Percentiles rank a stretch among this genome's conserved stretches.
phyloP scores from a whole-genome alignment of 2,888 invertebrate species.

The Drosophila affinis region DNA sequence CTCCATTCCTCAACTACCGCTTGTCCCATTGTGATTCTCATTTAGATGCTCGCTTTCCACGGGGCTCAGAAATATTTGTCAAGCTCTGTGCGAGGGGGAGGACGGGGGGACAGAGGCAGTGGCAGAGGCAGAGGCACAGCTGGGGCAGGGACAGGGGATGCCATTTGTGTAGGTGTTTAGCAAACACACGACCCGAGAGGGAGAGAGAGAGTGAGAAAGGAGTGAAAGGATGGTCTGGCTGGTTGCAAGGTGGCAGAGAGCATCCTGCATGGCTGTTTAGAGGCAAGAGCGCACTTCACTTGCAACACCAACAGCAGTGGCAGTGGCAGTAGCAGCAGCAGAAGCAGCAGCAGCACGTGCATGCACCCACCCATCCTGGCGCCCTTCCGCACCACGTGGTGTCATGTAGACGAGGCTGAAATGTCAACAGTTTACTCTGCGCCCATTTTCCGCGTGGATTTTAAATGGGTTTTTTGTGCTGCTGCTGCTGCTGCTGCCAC shows the following conservation, averaged over 20 bases:
- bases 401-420: conserved; percentile 70
- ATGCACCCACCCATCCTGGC: too few species aligned
- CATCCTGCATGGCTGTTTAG: conserved; percentile 60
- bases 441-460: conserved; percentile 78
- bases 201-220: conserved; percentile 18
- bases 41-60: conserved; percentile 61
- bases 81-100: conserved; percentile 28
- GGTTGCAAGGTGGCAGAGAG: background rate
- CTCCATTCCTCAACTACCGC: background rate
- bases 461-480: conserved; percentile 69
- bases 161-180: conserved; percentile 74
- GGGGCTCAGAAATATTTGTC: conserved; percentile 68
- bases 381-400: conserved; percentile 26
- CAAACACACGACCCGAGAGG: conserved; percentile 58
- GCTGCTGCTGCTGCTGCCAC: conserved; percentile 23
- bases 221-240: too few species aligned
- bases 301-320: conserved; percentile 8
- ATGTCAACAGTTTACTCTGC: conserved; percentile 77
- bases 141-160: conserved; percentile 1
- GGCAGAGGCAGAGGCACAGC: background rate
- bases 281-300: conserved; percentile 56
- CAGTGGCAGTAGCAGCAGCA: conserved; percentile 24
- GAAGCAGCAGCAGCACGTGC: conserved; percentile 15
- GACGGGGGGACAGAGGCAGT: too few species aligned
- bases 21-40: conserved; percentile 48